phyloP scores from a whole-genome alignment of 1,140 invertebrate species.

The Calycopis cecrops region DNA sequence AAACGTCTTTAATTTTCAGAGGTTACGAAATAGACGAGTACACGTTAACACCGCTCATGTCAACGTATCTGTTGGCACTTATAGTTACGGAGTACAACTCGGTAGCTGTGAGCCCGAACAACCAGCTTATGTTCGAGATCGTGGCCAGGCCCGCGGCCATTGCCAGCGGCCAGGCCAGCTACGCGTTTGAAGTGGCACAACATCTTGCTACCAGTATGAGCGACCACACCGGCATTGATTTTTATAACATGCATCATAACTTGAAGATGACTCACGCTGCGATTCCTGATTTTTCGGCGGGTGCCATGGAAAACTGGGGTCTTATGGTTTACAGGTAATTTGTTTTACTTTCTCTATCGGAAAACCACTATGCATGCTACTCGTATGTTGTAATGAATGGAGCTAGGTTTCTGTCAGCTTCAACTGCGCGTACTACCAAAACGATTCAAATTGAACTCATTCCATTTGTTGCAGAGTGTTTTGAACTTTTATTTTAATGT shows the following conservation, averaged over 20 bases:
- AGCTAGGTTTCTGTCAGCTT: too few relatives aligned
- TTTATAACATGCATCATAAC: slow-evolving; percentile 56
- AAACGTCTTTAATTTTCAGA: slow-evolving; percentile 34
- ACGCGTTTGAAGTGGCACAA: slow-evolving; percentile 73
- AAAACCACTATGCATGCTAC: too few relatives aligned
- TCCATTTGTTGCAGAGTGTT: too few relatives aligned
- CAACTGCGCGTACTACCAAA: too few relatives aligned
- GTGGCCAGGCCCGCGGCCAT: slow-evolving; percentile 82
- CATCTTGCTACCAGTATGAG: slow-evolving; percentile 63
- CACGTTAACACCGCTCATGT: slow-evolving; percentile 85
- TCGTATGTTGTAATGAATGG: too few relatives aligned
- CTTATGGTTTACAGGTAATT: slow-evolving; percentile 55
- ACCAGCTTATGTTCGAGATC: slow-evolving; percentile 76
- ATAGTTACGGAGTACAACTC: slow-evolving; percentile 84
- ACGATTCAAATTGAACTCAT: too few relatives aligned
- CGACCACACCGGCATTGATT: slow-evolving; percentile 63
- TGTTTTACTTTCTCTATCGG: not conserved
- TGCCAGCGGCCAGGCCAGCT: slow-evolving; percentile 75
- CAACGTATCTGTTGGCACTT: slow-evolving; percentile 91
- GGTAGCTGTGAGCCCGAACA: slow-evolving; percentile 32
- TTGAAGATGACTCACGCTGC: slow-evolving; percentile 84
- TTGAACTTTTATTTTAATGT: too few relatives aligned
- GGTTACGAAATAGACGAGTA: slow-evolving; percentile 78
- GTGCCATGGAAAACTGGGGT: slow-evolving; percentile 76
- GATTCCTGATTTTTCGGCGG: slow-evolving; percentile 87